phyloP scores from a whole-genome alignment of 2,797 vertebrate species.

The Gadopsis marmoratus region DNA sequence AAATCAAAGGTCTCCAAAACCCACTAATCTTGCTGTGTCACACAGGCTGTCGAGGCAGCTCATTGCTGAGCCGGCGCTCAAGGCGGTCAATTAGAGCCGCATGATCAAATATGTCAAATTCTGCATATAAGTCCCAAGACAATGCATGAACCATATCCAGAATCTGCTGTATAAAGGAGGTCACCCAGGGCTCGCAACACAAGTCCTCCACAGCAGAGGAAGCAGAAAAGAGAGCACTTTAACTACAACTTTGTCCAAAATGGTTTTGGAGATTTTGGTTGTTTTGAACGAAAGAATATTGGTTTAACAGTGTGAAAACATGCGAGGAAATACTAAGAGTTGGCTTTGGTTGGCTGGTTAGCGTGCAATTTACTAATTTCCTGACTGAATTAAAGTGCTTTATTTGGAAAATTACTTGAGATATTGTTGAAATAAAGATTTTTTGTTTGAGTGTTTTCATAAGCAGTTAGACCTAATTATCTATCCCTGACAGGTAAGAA shows the following conservation, averaged over 20 bases:
- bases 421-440: background rate
- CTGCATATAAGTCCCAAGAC: slow-evolving; percentile 55
- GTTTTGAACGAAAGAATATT: slow-evolving; percentile 3
- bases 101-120: slow-evolving; percentile 77
- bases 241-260: slow-evolving; percentile 1
- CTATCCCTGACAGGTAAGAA: background rate
- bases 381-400: background rate
- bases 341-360: background rate
- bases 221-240: slow-evolving; percentile 28
- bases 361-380: background rate
- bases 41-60: slow-evolving; percentile 58
- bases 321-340: background rate
- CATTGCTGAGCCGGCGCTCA: slow-evolving; percentile 53
- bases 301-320: slow-evolving; percentile 13
- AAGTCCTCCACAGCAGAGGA: background rate
- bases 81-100: slow-evolving; percentile 73
- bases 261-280: background rate
- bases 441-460: slow-evolving; percentile 2
- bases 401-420: background rate
- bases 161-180: slow-evolving; percentile 53
- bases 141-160: slow-evolving; percentile 51
- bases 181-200: slow-evolving; percentile 30
- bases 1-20: slow-evolving; percentile 41
- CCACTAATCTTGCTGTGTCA: slow-evolving; percentile 55
- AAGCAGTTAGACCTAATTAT: background rate